Conservation (phyloP, 2,888 invertebrate genomes). For the Nezara viridula region DNA sequence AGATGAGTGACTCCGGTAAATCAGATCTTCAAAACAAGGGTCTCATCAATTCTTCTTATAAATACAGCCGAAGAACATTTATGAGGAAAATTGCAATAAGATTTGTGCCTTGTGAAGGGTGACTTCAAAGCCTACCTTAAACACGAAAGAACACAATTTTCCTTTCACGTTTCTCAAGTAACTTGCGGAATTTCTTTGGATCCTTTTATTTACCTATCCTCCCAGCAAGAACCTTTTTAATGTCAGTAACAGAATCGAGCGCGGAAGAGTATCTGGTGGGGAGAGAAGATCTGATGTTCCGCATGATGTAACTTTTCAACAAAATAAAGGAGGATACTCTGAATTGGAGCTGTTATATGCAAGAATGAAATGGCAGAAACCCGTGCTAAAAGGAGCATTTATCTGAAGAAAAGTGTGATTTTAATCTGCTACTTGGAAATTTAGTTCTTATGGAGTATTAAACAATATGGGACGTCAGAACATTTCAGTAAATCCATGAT, state of each 20-base stretch:
- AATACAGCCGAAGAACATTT: slow-evolving; percentile 17
- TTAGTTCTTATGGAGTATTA: too few species aligned
- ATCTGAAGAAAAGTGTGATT: too few species aligned
- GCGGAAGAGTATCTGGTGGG: neutral
- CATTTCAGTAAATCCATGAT: too few species aligned
- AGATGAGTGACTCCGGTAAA: neutral
- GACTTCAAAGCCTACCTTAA: neutral
- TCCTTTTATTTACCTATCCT: neutral
- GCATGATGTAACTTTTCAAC: neutral
- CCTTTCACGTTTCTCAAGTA: neutral
- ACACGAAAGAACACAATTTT: slow-evolving; percentile 1
- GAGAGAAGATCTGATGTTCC: neutral
- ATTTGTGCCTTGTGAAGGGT: neutral
- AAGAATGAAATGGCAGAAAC: too few species aligned
- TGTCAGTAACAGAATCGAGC: neutral
- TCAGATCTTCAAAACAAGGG: neutral
- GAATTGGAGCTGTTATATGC: too few species aligned
- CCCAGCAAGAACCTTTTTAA: neutral
- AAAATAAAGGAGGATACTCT: neutral
- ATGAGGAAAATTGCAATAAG: neutral
- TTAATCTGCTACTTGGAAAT: too few species aligned
- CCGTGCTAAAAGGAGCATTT: too few species aligned
- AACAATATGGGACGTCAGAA: too few species aligned
- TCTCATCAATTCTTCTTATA: neutral
- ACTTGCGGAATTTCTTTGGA: neutral